Base-by-base conservation (phyloP, 2,888 invertebrate species). In the Catocala fraxini region DNA sequence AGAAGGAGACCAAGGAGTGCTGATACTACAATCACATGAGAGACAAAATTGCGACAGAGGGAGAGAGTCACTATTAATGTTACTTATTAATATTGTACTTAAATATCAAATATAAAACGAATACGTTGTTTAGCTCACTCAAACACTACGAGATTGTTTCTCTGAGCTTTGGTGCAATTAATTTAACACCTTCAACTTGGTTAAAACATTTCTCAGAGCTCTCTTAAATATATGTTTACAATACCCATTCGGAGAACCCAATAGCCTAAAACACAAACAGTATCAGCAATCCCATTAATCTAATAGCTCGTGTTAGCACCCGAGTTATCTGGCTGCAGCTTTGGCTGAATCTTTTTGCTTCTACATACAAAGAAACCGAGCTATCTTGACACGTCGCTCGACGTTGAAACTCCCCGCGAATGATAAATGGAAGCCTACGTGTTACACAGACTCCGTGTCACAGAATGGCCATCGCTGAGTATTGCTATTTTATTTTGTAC, bases 371-470 rank as follows among this genome's bases (percentile, higher is more conserved):
- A 76, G 77, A 73, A 73, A 65, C 55, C 53, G 63, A 72, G 71
- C 82, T 85, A 85, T 85, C 84, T 71, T 63, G 75, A 79, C 81
- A 77, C 79, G 81, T 80, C 72, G 71, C 65, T 56, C 77, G 80
- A 76, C 81, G 82, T 68, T 81, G 81, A 81, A 81, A 82, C 82
- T 79, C 74, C 75, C 75, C 65, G 52, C 65, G 58, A 75, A 86
- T 87, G 86, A 87, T 86, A 84, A 85, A 88, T 86, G 82, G 74
- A 73, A 75, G 78, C 68, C 81, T 80, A 81, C 83, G 87, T 87
- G 85, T 85, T 86, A 85, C 85, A 85, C 77, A 69, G 75, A 71
- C 71, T 63, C 76, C 71, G 65, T 78, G 59, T 74, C 70, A 66
- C 56, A 65, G 70, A 65, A 63, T 69, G 51, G 56, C 70, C 73